Conservation (phyloP, 2,797 vertebrate species). For the Danio aesculapii region DNA sequence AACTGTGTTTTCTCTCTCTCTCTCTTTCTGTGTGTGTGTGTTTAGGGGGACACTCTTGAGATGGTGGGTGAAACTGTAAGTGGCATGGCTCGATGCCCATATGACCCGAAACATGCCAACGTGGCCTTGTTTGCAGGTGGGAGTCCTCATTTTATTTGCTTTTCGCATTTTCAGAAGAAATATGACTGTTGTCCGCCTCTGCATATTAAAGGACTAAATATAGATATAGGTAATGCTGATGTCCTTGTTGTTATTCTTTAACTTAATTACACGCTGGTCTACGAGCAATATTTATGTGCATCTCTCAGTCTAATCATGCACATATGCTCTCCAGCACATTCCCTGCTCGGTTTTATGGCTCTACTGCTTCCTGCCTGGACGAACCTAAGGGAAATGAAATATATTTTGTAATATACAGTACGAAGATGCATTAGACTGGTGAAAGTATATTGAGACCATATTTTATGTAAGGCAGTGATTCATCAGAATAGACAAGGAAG, state of each 20-base stretch:
- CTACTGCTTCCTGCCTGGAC: slow-evolving; percentile 41
- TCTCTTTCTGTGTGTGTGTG: slow-evolving; percentile 45
- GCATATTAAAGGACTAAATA: slow-evolving; percentile 22
- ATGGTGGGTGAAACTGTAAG: slow-evolving; percentile 90
- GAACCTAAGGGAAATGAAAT: slow-evolving; percentile 32
- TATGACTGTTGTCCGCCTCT: not conserved
- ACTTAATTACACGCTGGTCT: slow-evolving; percentile 57
- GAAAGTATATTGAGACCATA: slow-evolving; percentile 46
- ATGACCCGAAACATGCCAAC: slow-evolving; percentile 95
- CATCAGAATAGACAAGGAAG: not conserved
- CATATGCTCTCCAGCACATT: slow-evolving; percentile 32
- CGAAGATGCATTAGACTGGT: slow-evolving; percentile 31
- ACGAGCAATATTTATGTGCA: slow-evolving; percentile 57
- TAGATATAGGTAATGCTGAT: slow-evolving; percentile 30
- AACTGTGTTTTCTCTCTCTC: not conserved
- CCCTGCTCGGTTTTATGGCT: not conserved
- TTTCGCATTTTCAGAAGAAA: slow-evolving; percentile 11
- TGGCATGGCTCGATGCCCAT: slow-evolving; percentile 95
- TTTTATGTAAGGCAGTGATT: slow-evolving; percentile 19
- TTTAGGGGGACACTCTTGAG: slow-evolving; percentile 90
- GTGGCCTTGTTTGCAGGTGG: slow-evolving; percentile 94
- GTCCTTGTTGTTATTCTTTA: slow-evolving; percentile 55
- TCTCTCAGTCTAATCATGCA: slow-evolving; percentile 33
- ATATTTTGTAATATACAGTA: slow-evolving; percentile 50
- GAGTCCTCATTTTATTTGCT: slow-evolving; percentile 41